Percentiles rank a stretch among this genome's conserved stretches.
phyloP scores from a whole-genome alignment of 2,797 vertebrate species.

The Chaenodraco wilsoni region DNA sequence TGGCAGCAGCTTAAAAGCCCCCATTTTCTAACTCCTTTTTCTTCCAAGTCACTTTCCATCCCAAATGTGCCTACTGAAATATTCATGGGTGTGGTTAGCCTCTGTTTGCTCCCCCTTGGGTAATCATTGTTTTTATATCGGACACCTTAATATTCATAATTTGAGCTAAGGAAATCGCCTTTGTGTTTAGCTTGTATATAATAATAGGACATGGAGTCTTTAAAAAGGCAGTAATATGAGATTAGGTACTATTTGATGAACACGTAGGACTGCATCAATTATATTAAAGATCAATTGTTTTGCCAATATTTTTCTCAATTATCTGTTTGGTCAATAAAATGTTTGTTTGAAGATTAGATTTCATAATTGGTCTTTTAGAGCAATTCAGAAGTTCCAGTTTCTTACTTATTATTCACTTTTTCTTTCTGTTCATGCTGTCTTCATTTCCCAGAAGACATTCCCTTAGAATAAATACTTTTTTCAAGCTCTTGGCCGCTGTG shows the following conservation, averaged over 20 bases:
- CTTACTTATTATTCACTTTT: too few relatives aligned
- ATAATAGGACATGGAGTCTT: too few relatives aligned
- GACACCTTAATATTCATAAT: background rate
- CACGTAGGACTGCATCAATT: too few relatives aligned
- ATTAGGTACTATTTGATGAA: too few relatives aligned
- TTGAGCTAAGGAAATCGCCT: background rate
- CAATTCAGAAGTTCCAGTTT: background rate
- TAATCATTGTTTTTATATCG: conserved; percentile 39
- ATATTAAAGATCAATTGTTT: too few relatives aligned
- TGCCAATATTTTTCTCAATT: too few relatives aligned
- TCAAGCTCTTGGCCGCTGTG: conserved; percentile 2
- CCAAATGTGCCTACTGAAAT: conserved; percentile 69
- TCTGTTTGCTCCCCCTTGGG: conserved; percentile 7
- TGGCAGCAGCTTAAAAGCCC: conserved; percentile 80
- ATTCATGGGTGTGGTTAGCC: conserved; percentile 62
- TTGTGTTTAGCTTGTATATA: too few relatives aligned
- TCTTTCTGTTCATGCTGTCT: background rate
- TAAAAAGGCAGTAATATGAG: too few relatives aligned
- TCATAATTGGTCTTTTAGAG: too few relatives aligned
- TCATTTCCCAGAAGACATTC: background rate
- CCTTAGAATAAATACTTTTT: background rate
- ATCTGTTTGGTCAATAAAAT: too few relatives aligned
- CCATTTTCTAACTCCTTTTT: conserved; percentile 43
- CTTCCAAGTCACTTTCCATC: conserved; percentile 31
- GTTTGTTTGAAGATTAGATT: too few relatives aligned